Percentiles rank a stretch among this genome's conserved stretches.
Conservation (phyloP, 1,140 invertebrate genomes). For the Spodoptera frugiperda region DNA sequence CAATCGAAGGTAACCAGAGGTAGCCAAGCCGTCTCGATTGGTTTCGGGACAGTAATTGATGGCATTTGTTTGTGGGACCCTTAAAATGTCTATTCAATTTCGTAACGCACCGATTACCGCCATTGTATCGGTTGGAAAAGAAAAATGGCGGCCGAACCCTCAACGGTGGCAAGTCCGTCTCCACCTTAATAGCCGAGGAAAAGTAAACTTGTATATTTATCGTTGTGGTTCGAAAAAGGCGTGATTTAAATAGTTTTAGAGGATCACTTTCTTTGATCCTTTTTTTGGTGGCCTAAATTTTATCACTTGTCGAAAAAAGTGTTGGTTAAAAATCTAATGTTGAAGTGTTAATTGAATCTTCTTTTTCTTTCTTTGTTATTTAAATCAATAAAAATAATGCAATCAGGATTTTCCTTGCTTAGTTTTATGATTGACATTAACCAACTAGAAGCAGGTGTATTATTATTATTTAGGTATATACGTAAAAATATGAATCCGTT, state of each 20-base stretch:
- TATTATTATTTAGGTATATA: no score
- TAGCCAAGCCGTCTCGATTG: slow-evolving; percentile 27
- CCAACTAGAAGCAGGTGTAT: no score
- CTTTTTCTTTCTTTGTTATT: no score
- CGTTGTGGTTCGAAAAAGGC: not conserved
- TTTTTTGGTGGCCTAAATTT: not conserved
- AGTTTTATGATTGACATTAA: no score
- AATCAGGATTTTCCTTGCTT: no score
- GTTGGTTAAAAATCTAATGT: no score
- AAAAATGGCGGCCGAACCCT: slow-evolving; percentile 32
- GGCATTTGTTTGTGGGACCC: slow-evolving; percentile 44
- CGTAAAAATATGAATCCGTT: no score
- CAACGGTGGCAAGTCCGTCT: not conserved
- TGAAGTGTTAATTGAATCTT: no score
- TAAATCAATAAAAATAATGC: no score
- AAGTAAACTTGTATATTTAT: not conserved
- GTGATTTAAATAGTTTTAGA: not conserved
- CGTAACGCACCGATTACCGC: slow-evolving; percentile 40
- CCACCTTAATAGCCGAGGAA: not conserved
- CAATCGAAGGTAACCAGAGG: slow-evolving; percentile 15
- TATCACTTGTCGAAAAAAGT: no score
- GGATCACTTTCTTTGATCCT: not conserved
- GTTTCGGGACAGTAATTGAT: slow-evolving; percentile 39
- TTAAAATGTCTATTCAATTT: slow-evolving; percentile 47
- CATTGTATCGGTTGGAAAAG: slow-evolving; percentile 19